These are phyloP conservation scores for Ophiodon elongatus DNA, from an alignment of 2,113 vertebrate genomes.

Conservation along the genomic window DNA sequence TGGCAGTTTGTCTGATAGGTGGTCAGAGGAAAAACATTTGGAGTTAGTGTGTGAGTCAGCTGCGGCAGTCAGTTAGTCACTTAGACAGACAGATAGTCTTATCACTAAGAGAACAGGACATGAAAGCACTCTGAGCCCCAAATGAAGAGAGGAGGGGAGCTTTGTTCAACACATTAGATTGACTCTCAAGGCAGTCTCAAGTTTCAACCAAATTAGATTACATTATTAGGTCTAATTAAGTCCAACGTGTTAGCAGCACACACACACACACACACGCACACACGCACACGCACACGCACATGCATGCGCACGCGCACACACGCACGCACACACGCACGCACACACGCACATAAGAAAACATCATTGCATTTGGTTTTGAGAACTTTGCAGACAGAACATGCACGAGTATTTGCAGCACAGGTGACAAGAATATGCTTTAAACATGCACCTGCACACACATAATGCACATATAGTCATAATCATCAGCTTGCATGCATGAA, in stretches of 20 bases:
- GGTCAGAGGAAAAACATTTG: conserved; percentile 48
- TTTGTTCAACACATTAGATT: conserved; percentile 80
- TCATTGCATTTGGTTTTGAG: neutral
- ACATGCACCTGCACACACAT: neutral
- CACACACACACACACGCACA: conserved; percentile 3
- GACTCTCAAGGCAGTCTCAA: conserved; percentile 82
- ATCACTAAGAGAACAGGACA: conserved; percentile 75
- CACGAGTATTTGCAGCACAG: conserved; percentile 23
- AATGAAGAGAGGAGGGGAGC: conserved; percentile 77
- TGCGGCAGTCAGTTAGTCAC: conserved; percentile 59
- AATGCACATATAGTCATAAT: neutral
- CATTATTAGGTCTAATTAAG: conserved; percentile 84
- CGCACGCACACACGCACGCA: conserved; percentile 29
- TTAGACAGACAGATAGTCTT: conserved; percentile 58
- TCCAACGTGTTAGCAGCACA: conserved; percentile 65
- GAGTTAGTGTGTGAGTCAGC: conserved; percentile 42
- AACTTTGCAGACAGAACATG: conserved; percentile 1
- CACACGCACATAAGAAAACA: neutral
- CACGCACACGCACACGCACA: conserved; percentile 28
- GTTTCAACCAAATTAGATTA: conserved; percentile 84
- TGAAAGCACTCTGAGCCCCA: conserved; percentile 73
- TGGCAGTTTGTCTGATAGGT: conserved; percentile 36
- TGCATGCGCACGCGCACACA: conserved; percentile 22
- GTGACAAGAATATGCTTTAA: neutral
- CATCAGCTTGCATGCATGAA: neutral